phyloP scores from a whole-genome alignment of 2,888 invertebrate genomes.

The Vanessa cardui region DNA sequence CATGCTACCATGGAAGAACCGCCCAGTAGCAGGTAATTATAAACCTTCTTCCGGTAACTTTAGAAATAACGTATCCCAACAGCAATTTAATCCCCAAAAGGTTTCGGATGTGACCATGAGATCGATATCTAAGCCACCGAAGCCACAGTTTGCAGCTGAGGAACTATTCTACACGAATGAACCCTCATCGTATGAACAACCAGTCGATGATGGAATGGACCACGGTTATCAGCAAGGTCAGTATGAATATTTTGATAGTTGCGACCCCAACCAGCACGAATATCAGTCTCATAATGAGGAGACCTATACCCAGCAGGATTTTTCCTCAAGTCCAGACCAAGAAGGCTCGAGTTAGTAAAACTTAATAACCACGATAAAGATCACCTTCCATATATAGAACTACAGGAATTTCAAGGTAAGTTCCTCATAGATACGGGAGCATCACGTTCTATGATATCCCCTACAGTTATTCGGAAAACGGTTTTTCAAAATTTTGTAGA shows the following conservation, averaged over 20 bases:
- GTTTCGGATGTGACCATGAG: neutral
- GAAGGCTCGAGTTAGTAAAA: neutral
- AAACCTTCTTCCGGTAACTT: too few species aligned
- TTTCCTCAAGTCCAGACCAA: neutral
- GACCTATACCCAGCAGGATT: neutral
- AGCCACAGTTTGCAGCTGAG: neutral
- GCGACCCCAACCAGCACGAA: neutral
- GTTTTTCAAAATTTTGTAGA: neutral
- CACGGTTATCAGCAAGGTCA: too few species aligned
- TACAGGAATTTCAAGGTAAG: conserved; percentile 8
- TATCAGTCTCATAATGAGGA: neutral
- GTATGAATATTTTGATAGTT: neutral
- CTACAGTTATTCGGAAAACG: too few species aligned
- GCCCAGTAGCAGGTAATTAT: too few species aligned
- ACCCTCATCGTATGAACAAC: too few species aligned
- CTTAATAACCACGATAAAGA: conserved; percentile 2
- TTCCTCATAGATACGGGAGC: conserved; percentile 3
- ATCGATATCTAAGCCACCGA: neutral
- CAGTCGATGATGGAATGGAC: too few species aligned
- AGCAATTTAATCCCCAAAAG: conserved; percentile 1
- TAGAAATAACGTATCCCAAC: conserved; percentile 1
- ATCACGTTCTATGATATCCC: too few species aligned
- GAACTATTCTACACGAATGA: too few species aligned
- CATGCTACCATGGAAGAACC: too few species aligned
- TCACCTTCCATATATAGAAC: conserved; percentile 4